Evolutionary conservation across 2,888 invertebrate species (phyloP).

Genomic region (Homarus gammarus): DNA sequence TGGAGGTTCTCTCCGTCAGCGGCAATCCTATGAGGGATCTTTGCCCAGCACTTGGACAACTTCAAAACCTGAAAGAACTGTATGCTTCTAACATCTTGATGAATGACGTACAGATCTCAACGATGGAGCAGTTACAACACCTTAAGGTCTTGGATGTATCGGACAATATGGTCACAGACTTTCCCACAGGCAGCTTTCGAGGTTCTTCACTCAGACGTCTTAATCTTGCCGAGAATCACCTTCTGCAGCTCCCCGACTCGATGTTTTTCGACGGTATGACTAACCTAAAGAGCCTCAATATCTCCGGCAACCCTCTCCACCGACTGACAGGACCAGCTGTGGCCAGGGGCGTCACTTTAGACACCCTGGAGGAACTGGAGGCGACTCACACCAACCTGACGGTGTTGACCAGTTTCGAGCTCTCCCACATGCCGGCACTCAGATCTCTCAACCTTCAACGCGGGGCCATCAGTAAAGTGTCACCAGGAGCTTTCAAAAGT

Average conservation of each 20-base stretch:
- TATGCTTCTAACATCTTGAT: constrained; percentile 50
- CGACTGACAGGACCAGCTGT: constrained; percentile 58
- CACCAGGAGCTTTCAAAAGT: constrained; percentile 87
- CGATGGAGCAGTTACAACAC: constrained; percentile 35
- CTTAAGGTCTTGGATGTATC: constrained; percentile 65
- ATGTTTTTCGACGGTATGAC: constrained; percentile 48
- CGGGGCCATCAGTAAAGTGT: constrained; percentile 89
- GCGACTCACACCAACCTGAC: constrained; percentile 86
- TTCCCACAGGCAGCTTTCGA: constrained; percentile 71
- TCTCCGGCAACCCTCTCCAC: constrained; percentile 82
- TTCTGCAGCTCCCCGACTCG: constrained; percentile 54
- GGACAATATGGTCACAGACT: constrained; percentile 74
- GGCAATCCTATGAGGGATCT: constrained; percentile 60
- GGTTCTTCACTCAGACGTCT: constrained; percentile 58
- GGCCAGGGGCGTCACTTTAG: constrained; percentile 24
- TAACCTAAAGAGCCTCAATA: constrained; percentile 46
- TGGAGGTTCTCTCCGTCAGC: constrained; percentile 50
- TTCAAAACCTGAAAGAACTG: constrained; percentile 48
- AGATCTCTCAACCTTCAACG: constrained; percentile 92
- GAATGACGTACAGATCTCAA: constrained; percentile 30
- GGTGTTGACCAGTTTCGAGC: constrained; percentile 89
- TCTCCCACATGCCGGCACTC: constrained; percentile 87
- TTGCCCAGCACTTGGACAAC: constrained; percentile 37
- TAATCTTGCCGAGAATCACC: constrained; percentile 58
- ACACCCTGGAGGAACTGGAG: constrained; percentile 56